These are phyloP conservation scores for Trididemnum miniatum DNA, from an alignment of 23 tunicate genomes.

Conservation along the genomic window DNA sequence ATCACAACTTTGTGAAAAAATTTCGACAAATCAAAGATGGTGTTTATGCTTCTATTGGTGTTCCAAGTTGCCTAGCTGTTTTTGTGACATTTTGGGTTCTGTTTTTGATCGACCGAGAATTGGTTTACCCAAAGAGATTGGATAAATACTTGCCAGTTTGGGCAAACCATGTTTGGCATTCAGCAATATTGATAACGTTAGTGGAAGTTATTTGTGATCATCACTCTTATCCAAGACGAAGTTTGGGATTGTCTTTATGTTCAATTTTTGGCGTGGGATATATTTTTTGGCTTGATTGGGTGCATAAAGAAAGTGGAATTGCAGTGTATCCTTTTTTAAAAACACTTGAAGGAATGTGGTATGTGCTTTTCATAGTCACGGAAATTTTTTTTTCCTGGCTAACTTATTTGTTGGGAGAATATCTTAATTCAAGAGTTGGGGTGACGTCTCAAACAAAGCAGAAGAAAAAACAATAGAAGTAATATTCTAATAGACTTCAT, in stretches of 20 bases:
- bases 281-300: conserved; percentile 14
- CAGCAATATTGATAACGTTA: conserved; percentile 12
- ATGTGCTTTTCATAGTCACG: not conserved
- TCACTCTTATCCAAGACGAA: conserved; percentile 25
- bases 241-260: conserved; percentile 16
- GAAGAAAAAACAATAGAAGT: no score
- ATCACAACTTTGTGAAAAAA: not conserved
- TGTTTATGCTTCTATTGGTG: conserved; percentile 25
- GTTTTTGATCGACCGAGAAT: conserved; percentile 30
- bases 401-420: conserved; percentile 30
- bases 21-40: conserved; percentile 6
- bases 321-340: conserved; percentile 23
- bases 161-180: conserved; percentile 42
- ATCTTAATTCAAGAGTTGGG: not conserved
- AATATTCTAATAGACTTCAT: no score
- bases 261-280: conserved; percentile 6
- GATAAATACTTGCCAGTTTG: conserved; percentile 45
- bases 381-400: conserved; percentile 24
- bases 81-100: conserved; percentile 55
- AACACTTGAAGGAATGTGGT: conserved; percentile 18
- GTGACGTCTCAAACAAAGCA: no score
- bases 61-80: conserved; percentile 32
- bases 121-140: conserved; percentile 35
- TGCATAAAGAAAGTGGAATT: conserved; percentile 1
- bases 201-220: conserved; percentile 9